Evolutionary conservation across 2,888 invertebrate genomes (phyloP).

Genomic region (Anoncus sp.): DNA sequence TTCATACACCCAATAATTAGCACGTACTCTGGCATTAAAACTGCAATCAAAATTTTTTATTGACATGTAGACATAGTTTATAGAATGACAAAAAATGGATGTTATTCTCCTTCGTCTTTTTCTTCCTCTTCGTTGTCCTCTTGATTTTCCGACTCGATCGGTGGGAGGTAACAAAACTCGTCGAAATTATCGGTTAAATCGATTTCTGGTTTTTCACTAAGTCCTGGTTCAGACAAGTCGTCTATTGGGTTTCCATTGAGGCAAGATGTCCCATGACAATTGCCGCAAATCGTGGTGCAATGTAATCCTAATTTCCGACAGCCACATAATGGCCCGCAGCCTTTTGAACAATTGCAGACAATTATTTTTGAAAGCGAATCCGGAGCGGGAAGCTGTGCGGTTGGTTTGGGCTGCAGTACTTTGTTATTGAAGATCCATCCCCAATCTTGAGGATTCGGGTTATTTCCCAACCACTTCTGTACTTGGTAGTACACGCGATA

Average conservation of each 20-base stretch:
- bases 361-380: neutral
- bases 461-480: neutral
- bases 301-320: neutral
- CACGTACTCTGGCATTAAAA: no score
- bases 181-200: no score
- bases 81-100: no score
- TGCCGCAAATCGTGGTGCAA: neutral
- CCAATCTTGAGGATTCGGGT: neutral
- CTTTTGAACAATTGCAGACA: neutral
- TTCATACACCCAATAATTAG: no score
- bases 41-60: no score
- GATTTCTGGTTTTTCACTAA: no score
- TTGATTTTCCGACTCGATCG: no score
- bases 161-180: no score
- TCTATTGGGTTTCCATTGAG: neutral
- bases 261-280: neutral
- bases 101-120: no score
- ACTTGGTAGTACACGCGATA: conserved; percentile 6
- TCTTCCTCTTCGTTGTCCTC: no score
- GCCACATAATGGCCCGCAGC: neutral
- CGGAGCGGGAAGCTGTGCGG: neutral
- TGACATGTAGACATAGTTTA: no score
- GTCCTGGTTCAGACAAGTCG: no score
- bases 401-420: neutral
- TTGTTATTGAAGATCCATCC: neutral